Evolutionary conservation across 2,113 vertebrate genomes (phyloP).

Genomic region (Podarcis cretensis): DNA sequence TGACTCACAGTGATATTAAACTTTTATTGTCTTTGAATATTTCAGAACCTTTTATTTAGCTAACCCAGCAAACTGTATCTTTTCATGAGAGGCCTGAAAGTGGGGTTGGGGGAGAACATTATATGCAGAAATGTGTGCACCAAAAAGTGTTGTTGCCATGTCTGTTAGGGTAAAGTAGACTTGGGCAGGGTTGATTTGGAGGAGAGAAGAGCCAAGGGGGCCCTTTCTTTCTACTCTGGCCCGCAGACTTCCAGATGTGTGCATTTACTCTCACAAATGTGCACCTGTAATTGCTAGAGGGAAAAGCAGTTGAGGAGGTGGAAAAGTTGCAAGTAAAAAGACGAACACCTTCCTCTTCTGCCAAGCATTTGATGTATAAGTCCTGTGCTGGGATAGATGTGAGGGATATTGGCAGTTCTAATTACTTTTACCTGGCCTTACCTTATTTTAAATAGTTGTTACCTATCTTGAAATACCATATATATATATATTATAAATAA

Average conservation of each 20-base stretch:
- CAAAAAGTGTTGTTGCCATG: not conserved
- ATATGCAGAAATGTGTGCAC: not conserved
- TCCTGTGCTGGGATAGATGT: no score
- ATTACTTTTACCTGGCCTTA: no score
- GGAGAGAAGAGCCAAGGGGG: not conserved
- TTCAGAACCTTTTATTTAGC: slow-evolving; percentile 62
- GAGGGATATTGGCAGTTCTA: no score
- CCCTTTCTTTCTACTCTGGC: not conserved
- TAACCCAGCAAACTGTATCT: slow-evolving; percentile 32
- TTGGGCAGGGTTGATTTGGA: not conserved
- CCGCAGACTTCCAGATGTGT: not conserved
- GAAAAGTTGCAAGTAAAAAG: not conserved
- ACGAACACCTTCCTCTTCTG: not conserved
- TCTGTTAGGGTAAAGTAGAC: not conserved
- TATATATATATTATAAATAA: no score
- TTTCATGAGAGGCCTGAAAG: slow-evolving; percentile 32
- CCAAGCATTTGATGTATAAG: no score
- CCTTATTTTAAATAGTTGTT: no score
- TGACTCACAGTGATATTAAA: slow-evolving; percentile 68
- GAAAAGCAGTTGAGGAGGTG: not conserved
- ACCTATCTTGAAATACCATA: no score
- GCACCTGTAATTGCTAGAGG: not conserved
- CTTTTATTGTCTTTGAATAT: slow-evolving; percentile 54
- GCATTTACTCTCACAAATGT: not conserved
- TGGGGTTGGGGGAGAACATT: not conserved